A percentile compares a stretch with the other conserved stretches of the same genome.
These are phyloP conservation scores for Pachyseris speciosa DNA, from an alignment of 64 coral and sea anemone genomes.

Conservation along the genomic window DNA sequence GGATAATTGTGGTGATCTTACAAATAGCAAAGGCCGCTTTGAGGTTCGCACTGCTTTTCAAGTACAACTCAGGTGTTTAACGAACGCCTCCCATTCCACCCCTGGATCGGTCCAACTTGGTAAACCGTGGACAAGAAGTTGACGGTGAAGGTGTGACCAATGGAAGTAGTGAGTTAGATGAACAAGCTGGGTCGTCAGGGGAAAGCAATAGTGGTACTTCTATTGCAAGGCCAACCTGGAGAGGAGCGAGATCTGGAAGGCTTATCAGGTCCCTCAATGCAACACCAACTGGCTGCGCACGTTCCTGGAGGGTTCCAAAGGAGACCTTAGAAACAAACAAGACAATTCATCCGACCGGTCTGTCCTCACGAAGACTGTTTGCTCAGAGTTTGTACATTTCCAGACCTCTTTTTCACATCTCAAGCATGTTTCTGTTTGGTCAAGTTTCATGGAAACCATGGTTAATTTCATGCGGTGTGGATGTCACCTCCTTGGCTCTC, in stretches of 20 bases:
- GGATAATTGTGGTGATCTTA: conserved; percentile 81
- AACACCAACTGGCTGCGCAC: conserved; percentile 23
- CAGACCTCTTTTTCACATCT: conserved; percentile 81
- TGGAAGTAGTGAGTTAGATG: background rate
- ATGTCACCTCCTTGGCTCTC: conserved; percentile 74
- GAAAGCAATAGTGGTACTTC: background rate
- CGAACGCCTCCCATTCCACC: conserved; percentile 89
- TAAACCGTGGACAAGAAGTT: conserved; percentile 7
- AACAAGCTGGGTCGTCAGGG: background rate
- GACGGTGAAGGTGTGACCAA: background rate
- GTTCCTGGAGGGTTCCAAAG: conserved; percentile 67
- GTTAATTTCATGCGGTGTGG: conserved; percentile 78
- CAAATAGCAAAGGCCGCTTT: conserved; percentile 89
- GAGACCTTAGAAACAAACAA: background rate
- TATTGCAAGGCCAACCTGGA: conserved; percentile 18
- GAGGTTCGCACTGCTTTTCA: conserved; percentile 86
- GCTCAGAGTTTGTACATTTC: conserved; percentile 85
- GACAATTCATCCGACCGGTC: conserved; percentile 50
- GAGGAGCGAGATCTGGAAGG: conserved; percentile 52
- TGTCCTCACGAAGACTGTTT: conserved; percentile 64
- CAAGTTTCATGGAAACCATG: conserved; percentile 96
- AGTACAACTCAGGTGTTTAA: conserved; percentile 87
- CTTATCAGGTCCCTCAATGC: conserved; percentile 57
- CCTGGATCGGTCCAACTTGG: conserved; percentile 70
- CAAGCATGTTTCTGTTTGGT: conserved; percentile 96